Conservation (phyloP, 2,888 invertebrate genomes). For the Macaria liturata region DNA sequence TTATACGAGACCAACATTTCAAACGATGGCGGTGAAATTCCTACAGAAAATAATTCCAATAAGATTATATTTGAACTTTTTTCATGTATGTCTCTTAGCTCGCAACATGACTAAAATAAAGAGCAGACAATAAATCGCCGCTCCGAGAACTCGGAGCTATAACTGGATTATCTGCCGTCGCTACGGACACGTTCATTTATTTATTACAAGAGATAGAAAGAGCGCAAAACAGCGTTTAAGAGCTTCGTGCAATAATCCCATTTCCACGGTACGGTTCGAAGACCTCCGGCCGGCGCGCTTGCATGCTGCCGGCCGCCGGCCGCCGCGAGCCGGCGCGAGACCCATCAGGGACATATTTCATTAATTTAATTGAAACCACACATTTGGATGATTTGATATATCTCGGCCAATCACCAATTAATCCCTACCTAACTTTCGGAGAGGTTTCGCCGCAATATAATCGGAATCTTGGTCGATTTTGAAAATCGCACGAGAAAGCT, state of each 20-base stretch:
- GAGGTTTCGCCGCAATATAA: slow-evolving; percentile 8
- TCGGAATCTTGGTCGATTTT: slow-evolving; percentile 8
- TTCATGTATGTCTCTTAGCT: no score
- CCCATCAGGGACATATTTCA: slow-evolving; percentile 52
- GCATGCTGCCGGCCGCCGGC: slow-evolving; percentile 23
- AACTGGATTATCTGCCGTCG: slow-evolving; percentile 17
- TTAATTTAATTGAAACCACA: slow-evolving; percentile 67
- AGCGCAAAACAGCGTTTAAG: slow-evolving; percentile 67
- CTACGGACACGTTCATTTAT: slow-evolving; percentile 27
- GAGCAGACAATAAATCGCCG: slow-evolving; percentile 5
- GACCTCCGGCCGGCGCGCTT: slow-evolving; percentile 54
- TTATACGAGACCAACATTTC: no score
- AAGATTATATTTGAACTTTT: no score
- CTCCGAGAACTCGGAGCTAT: slow-evolving; percentile 3
- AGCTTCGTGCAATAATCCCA: slow-evolving; percentile 73
- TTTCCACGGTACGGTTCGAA: slow-evolving; percentile 75
- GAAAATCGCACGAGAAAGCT: slow-evolving; percentile 6
- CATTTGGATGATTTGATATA: not conserved
- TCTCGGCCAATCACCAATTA: not conserved
- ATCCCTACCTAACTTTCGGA: not conserved
- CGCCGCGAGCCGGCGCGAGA: slow-evolving; percentile 30
- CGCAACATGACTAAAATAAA: slow-evolving; percentile 1
- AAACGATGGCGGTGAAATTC: no score
- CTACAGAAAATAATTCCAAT: no score
- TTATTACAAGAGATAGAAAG: slow-evolving; percentile 48